Conservation (phyloP, 2,888 invertebrate genomes). For the Glyphotaelius pellucidus region DNA sequence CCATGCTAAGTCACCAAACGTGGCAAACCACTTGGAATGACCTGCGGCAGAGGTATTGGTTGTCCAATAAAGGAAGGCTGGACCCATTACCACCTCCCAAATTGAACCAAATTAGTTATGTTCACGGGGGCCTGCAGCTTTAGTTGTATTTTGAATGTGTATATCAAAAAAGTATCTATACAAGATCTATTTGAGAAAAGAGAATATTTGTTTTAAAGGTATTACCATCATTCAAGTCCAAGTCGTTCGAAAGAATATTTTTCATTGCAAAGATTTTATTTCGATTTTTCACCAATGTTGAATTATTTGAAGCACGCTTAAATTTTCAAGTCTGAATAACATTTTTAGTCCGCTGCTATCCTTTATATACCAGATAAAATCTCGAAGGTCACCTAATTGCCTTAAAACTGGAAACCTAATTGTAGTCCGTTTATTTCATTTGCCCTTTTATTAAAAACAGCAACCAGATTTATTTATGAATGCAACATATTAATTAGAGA, state of each 20-base stretch:
- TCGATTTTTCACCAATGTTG: background rate
- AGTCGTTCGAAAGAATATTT: background rate
- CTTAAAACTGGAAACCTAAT: background rate
- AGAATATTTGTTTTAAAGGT: background rate
- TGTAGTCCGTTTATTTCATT: background rate
- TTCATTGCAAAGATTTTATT: background rate
- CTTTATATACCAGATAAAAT: background rate
- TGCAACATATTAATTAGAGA: background rate
- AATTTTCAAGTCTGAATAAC: background rate
- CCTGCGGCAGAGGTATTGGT: too few species aligned
- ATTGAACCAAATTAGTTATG: too few species aligned
- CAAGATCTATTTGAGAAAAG: background rate
- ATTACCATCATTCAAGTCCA: background rate
- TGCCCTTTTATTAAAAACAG: background rate
- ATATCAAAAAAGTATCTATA: too few species aligned
- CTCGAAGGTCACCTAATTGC: background rate
- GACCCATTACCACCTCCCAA: too few species aligned
- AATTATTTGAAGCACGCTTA: background rate
- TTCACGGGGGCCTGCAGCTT: too few species aligned
- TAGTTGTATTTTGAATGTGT: too few species aligned
- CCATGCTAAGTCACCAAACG: too few species aligned
- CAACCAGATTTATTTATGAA: background rate
- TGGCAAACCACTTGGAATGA: too few species aligned
- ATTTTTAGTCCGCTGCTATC: background rate
- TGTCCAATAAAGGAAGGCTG: too few species aligned